Evolutionary conservation across 2,888 invertebrate genomes (phyloP).

Genomic region (Drosophila maculinotata): DNA sequence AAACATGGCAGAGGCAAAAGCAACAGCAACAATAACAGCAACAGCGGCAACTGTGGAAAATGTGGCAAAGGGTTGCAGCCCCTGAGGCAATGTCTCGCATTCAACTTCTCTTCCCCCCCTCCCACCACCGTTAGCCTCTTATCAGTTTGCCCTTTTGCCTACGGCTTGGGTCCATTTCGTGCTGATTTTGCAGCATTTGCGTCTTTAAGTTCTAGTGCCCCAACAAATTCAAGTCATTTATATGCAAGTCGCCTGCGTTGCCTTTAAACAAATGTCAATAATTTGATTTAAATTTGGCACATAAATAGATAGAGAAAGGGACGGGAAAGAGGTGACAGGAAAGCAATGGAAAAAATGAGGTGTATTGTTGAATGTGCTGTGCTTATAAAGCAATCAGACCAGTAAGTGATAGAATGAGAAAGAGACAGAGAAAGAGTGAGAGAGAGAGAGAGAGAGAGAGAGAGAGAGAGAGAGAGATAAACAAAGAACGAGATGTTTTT

Average conservation of each 20-base stretch:
- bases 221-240: conserved; percentile 68
- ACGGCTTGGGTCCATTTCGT: conserved; percentile 64
- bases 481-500: conserved; percentile 8
- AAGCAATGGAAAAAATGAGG: conserved; percentile 22
- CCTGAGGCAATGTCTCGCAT: conserved; percentile 37
- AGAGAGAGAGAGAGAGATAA: background rate
- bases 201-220: conserved; percentile 51
- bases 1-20: conserved; percentile 63
- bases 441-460: conserved; percentile 3
- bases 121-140: conserved; percentile 44
- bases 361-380: conserved; percentile 45
- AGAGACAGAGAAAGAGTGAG: background rate
- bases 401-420: conserved; percentile 8
- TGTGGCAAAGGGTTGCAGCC: conserved; percentile 74
- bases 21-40: conserved; percentile 36
- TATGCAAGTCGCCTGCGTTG: conserved; percentile 68
- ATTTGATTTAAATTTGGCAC: conserved; percentile 78
- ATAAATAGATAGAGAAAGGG: conserved; percentile 20
- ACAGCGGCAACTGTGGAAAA: conserved; percentile 36
- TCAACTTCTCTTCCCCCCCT: background rate
- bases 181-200: conserved; percentile 62
- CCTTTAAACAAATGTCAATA: conserved; percentile 80
- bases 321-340: conserved; percentile 1
- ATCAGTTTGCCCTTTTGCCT: conserved; percentile 57
- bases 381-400: conserved; percentile 69